These are phyloP conservation scores for Leucopsar rothschildi DNA, from an alignment of 2,113 vertebrate species.

Conservation along the genomic window DNA sequence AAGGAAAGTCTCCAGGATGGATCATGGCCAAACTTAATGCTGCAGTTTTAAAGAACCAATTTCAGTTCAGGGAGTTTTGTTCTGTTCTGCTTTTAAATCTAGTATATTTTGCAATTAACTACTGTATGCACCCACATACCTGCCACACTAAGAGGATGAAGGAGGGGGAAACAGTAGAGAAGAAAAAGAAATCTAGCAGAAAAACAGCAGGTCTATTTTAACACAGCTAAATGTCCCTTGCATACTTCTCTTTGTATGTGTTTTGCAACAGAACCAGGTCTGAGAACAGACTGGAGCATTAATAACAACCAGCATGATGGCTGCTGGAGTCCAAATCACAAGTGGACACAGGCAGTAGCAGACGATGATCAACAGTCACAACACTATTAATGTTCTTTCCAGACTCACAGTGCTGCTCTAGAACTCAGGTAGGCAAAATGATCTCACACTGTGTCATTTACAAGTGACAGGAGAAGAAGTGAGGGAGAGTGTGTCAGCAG, in stretches of 20 bases:
- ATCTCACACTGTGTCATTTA: not conserved
- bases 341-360: not conserved
- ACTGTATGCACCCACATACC: not conserved
- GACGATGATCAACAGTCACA: not conserved
- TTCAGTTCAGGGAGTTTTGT: not conserved
- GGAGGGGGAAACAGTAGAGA: not conserved
- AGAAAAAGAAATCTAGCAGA: not conserved
- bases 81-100: not conserved
- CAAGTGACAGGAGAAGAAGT: not conserved
- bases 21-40: not conserved
- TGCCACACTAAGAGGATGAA: not conserved
- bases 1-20: slow-evolving; percentile 17
- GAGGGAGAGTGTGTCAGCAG: not conserved
- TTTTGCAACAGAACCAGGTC: not conserved
- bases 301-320: not conserved
- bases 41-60: slow-evolving; percentile 1
- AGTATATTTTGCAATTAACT: not conserved
- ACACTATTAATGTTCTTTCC: not conserved
- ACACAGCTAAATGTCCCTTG: not conserved
- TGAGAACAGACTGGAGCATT: not conserved
- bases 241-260: not conserved
- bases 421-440: not conserved
- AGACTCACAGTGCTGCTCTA: not conserved
- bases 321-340: not conserved
- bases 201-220: not conserved